phyloP scores from a whole-genome alignment of 2,797 vertebrate genomes.

The Poecilia gillii region DNA sequence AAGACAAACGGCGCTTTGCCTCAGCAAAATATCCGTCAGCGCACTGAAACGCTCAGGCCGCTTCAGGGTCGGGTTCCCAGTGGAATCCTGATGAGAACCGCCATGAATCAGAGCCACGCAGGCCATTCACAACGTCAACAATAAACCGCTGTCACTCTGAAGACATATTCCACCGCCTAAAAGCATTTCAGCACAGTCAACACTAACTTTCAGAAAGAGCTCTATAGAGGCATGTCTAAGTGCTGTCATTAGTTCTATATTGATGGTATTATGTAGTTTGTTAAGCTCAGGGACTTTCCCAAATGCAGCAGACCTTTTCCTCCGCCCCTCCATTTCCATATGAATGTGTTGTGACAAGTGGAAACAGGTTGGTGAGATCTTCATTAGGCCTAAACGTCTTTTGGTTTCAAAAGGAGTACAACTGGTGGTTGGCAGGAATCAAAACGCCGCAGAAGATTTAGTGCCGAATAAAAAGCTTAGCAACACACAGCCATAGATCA shows the following conservation, averaged over 20 bases:
- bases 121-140: constrained; percentile 42
- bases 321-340: constrained; percentile 67
- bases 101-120: constrained; percentile 21
- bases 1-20: constrained; percentile 36
- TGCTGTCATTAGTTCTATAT: constrained; percentile 70
- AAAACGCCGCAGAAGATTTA: constrained; percentile 54
- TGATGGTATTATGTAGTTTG: constrained; percentile 66
- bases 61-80: constrained; percentile 57
- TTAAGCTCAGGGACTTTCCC: constrained; percentile 70
- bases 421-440: constrained; percentile 44
- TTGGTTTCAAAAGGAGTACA: constrained; percentile 44
- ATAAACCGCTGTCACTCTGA: constrained; percentile 51
- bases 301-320: constrained; percentile 59
- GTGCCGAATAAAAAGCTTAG: constrained; percentile 48
- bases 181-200: constrained; percentile 67
- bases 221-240: constrained; percentile 61
- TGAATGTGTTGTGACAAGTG: constrained; percentile 72
- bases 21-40: constrained; percentile 37
- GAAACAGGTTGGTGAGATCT: constrained; percentile 65
- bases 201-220: constrained; percentile 46
- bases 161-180: constrained; percentile 62
- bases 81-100: constrained; percentile 48
- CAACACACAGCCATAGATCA: constrained; percentile 43
- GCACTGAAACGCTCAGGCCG: constrained; percentile 30
- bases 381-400: constrained; percentile 66